Conservation (phyloP, 2,113 vertebrate genomes). For the Bubalus kerabau region DNA sequence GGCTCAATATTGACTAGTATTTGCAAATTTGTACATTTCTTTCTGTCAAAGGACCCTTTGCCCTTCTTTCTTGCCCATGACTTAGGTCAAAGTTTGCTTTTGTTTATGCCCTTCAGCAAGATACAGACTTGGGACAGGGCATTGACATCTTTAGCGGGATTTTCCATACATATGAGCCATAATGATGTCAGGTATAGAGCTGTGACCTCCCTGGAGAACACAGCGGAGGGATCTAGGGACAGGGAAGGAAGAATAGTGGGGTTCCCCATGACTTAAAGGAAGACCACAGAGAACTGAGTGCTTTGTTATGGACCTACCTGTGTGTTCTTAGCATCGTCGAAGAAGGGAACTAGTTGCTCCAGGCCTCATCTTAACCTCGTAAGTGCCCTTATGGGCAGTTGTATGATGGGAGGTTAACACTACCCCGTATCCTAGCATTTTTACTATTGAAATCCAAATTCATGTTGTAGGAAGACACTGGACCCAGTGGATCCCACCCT, state of each 20-base stretch:
- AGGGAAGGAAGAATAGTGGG: neutral
- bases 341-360: neutral
- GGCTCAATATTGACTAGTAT: neutral
- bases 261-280: neutral
- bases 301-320: neutral
- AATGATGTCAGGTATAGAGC: neutral
- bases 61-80: neutral
- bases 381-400: neutral
- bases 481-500: neutral
- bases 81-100: neutral
- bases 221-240: neutral
- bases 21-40: neutral
- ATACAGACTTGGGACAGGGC: neutral
- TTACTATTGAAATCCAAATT: constrained; percentile 21
- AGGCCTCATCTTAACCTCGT: neutral
- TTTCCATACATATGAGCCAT: neutral
- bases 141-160: neutral
- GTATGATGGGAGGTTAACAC: neutral
- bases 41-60: neutral
- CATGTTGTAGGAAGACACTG: neutral
- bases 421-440: neutral
- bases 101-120: neutral
- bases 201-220: neutral
- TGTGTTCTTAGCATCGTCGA: neutral
- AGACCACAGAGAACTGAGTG: neutral